phyloP scores from a whole-genome alignment of 2,113 vertebrate genomes.

The Odontesthes bonariensis region DNA sequence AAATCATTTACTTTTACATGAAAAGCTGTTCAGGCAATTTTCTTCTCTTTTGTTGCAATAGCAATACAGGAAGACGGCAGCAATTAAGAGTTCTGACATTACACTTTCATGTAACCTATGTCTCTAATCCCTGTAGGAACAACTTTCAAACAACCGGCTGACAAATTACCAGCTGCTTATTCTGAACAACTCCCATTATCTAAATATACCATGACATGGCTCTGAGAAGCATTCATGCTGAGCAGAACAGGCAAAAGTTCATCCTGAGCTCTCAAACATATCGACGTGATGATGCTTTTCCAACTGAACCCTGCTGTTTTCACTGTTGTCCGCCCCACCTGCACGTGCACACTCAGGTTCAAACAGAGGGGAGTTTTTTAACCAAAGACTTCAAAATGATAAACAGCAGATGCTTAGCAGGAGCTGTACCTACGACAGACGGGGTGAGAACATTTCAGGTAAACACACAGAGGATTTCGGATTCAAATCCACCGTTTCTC shows the following conservation, averaged over 20 bases:
- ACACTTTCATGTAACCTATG: not conserved
- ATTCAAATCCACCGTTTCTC: slow-evolving; percentile 3
- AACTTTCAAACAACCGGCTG: not conserved
- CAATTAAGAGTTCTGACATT: not conserved
- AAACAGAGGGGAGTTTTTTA: not conserved
- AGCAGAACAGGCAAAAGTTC: not conserved
- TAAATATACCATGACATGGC: slow-evolving; percentile 10
- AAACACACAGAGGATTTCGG: not conserved
- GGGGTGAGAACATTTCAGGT: too few relatives aligned
- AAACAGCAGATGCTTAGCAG: slow-evolving; percentile 1
- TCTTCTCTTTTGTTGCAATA: not conserved
- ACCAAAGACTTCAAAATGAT: not conserved
- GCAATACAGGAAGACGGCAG: not conserved
- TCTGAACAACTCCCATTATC: slow-evolving; percentile 36
- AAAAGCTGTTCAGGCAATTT: not conserved
- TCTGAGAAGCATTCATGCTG: slow-evolving; percentile 5
- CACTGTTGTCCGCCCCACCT: not conserved
- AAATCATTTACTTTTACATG: not conserved
- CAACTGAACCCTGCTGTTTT: not conserved
- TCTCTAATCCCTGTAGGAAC: not conserved
- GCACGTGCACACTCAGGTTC: slow-evolving; percentile 21
- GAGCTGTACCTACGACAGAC: too few relatives aligned
- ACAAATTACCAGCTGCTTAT: not conserved
- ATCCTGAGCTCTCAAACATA: not conserved
- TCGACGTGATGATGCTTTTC: not conserved